Conservation (phyloP, 2,797 vertebrate species). For the Calcarius lapponicus region DNA sequence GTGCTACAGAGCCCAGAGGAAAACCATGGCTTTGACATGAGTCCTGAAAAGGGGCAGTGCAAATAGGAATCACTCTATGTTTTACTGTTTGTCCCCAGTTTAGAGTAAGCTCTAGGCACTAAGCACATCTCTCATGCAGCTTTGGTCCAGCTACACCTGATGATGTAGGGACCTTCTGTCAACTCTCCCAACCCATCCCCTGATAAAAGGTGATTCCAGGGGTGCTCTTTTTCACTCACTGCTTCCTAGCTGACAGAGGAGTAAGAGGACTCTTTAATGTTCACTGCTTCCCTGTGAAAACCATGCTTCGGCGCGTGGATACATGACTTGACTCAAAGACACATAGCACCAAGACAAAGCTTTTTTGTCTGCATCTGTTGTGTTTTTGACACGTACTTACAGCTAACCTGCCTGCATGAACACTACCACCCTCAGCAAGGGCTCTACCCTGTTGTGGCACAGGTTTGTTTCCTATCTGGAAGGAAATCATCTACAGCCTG, state of each 20-base stretch:
- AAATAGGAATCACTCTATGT: not conserved
- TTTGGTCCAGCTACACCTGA: not conserved
- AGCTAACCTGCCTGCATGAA: not conserved
- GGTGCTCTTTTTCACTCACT: not conserved
- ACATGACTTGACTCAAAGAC: not conserved
- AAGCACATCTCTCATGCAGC: rapidly evolving
- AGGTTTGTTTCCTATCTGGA: not conserved
- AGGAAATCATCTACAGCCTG: not conserved
- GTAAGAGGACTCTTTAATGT: not conserved
- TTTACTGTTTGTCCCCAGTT: not conserved
- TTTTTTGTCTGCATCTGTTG: not conserved
- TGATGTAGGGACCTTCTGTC: not conserved
- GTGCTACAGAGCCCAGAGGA: not conserved
- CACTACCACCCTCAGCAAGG: not conserved
- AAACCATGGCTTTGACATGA: not conserved
- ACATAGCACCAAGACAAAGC: not conserved
- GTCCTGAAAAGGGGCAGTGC: not conserved
- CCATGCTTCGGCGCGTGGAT: not conserved
- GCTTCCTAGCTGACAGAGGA: not conserved
- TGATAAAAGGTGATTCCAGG: not conserved
- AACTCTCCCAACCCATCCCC: rapidly evolving
- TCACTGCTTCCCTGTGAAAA: not conserved
- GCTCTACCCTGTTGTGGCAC: not conserved
- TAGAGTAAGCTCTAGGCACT: rapidly evolving
- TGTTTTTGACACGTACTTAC: not conserved